Conservation (phyloP, 2,888 invertebrate species). For the Abscondita cerata region DNA sequence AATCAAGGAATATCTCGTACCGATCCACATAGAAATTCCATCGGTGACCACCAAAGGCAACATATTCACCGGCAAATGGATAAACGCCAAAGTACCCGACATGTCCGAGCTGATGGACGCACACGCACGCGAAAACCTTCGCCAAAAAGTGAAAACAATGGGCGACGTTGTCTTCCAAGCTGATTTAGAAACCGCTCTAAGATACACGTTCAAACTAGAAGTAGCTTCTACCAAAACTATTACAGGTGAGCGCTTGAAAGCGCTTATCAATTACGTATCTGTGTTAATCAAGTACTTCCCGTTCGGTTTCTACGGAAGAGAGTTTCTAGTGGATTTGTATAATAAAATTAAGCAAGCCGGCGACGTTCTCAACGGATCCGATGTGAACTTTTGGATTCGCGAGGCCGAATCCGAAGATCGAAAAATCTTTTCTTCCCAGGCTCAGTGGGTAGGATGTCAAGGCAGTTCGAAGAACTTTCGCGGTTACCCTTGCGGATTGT, state of each 20-base stretch:
- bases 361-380: slow-evolving; percentile 65
- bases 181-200: slow-evolving; percentile 88
- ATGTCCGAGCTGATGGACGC: slow-evolving; percentile 46
- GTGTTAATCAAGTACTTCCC: slow-evolving; percentile 83
- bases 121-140: slow-evolving; percentile 48
- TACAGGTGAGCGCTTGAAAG: slow-evolving; percentile 72
- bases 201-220: slow-evolving; percentile 84
- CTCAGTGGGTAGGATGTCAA: slow-evolving; percentile 80
- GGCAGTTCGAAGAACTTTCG: slow-evolving; percentile 78
- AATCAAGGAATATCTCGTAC: slow-evolving; percentile 63
- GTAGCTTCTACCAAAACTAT: slow-evolving; percentile 75
- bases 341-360: slow-evolving; percentile 62
- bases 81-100: slow-evolving; percentile 53
- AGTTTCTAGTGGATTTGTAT: slow-evolving; percentile 69
- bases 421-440: slow-evolving; percentile 64
- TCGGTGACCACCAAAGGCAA: slow-evolving; percentile 35
- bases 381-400: slow-evolving; percentile 65
- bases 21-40: slow-evolving; percentile 48
- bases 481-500: slow-evolving; percentile 94
- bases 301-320: slow-evolving; percentile 70
- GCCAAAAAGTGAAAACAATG: slow-evolving; percentile 53
- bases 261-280: slow-evolving; percentile 76
- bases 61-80: slow-evolving; percentile 55
- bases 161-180: slow-evolving; percentile 77
- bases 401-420: slow-evolving; percentile 61